Percentiles rank a stretch among this genome's conserved stretches.
phyloP scores from a whole-genome alignment of 2,113 vertebrate species.

The Hypanus sabinus region DNA sequence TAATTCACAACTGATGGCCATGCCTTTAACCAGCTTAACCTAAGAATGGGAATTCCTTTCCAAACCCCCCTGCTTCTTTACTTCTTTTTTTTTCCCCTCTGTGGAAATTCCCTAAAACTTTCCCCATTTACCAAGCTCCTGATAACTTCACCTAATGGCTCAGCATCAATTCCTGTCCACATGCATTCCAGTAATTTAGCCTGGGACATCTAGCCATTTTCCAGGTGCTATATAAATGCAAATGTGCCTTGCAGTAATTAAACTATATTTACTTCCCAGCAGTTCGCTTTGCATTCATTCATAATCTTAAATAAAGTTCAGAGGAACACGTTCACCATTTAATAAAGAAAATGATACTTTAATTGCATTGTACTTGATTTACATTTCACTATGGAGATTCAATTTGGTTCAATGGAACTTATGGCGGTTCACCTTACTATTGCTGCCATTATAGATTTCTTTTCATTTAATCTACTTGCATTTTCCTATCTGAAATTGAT shows the following conservation, averaged over 20 bases:
- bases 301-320: background rate
- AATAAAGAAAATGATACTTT: background rate
- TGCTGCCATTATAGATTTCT: slow-evolving; percentile 11
- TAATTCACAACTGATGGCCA: background rate
- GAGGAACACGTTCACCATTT: background rate
- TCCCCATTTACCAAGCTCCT: background rate
- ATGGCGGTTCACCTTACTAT: background rate
- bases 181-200: background rate
- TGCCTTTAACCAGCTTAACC: background rate
- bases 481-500: slow-evolving; percentile 1
- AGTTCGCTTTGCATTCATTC: background rate
- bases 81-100: background rate
- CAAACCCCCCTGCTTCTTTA: background rate
- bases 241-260: background rate
- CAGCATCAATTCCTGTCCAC: background rate
- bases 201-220: background rate
- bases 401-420: slow-evolving; percentile 18
- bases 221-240: background rate
- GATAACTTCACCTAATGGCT: background rate
- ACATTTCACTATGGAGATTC: background rate
- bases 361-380: background rate
- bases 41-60: background rate
- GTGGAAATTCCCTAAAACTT: background rate
- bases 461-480: slow-evolving; percentile 12
- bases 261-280: background rate